A percentile compares a stretch with the other conserved stretches of the same genome.
Conservation (phyloP, 2,797 vertebrate genomes). For the Syncerus caffer region DNA sequence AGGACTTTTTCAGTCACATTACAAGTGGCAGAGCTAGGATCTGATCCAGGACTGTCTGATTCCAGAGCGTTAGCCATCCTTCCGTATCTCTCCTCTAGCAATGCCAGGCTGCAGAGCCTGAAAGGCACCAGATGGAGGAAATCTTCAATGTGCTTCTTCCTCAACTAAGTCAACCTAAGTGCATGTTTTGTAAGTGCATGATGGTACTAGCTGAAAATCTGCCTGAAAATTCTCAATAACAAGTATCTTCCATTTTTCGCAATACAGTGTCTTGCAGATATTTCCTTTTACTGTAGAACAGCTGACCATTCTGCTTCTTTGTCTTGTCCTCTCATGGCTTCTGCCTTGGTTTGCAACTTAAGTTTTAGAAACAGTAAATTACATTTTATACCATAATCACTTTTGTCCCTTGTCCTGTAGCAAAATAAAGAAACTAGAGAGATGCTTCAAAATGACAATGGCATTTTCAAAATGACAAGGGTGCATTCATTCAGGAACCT, state of each 20-base stretch:
- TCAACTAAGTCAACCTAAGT: not conserved
- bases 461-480: conserved; percentile 46
- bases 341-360: conserved; percentile 1
- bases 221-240: not conserved
- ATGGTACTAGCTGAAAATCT: not conserved
- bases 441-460: conserved; percentile 44
- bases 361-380: conserved; percentile 1
- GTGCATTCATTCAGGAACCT: not conserved
- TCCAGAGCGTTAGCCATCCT: not conserved
- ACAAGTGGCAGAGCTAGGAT: not conserved
- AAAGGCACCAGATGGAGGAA: not conserved
- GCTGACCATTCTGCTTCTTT: not conserved
- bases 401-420: not conserved
- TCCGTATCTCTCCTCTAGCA: not conserved
- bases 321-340: not conserved
- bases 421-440: not conserved
- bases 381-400: not conserved
- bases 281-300: not conserved
- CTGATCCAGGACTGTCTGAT: not conserved
- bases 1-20: not conserved
- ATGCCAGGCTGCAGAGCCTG: not conserved
- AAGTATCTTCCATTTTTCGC: not conserved
- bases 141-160: not conserved
- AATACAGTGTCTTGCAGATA: not conserved
- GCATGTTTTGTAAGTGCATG: not conserved